phyloP scores from a whole-genome alignment of 2,113 vertebrate species.

The Heterotis niloticus region DNA sequence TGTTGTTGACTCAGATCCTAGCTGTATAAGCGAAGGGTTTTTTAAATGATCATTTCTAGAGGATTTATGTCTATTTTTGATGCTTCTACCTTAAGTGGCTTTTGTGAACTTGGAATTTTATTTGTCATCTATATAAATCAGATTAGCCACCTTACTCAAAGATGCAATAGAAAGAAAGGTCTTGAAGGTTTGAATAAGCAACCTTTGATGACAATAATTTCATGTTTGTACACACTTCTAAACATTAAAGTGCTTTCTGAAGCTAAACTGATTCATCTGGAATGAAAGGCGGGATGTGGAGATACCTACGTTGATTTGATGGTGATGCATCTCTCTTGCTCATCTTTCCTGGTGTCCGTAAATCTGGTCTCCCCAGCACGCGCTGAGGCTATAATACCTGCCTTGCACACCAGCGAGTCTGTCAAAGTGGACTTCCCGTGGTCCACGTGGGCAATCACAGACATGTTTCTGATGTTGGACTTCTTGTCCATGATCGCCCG shows the following conservation, averaged over 20 bases:
- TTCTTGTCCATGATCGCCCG: constrained; percentile 55
- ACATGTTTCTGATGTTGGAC: constrained; percentile 57
- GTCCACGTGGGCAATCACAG: constrained; percentile 52
- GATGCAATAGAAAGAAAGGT: neutral
- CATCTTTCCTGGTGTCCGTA: constrained; percentile 52
- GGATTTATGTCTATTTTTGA: no score
- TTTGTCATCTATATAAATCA: neutral
- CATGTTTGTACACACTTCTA: neutral
- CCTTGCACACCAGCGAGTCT: constrained; percentile 47
- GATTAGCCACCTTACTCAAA: neutral
- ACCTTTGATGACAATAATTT: neutral
- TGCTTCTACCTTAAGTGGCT: no score
- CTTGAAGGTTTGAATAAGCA: neutral
- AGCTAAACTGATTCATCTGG: neutral
- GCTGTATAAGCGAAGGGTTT: no score
- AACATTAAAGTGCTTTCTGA: neutral
- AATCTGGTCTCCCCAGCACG: constrained; percentile 45
- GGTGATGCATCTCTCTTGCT: constrained; percentile 52
- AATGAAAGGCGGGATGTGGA: no score
- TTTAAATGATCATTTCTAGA: no score
- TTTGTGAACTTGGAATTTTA: no score
- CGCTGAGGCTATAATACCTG: constrained; percentile 44
- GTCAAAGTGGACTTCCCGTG: constrained; percentile 55
- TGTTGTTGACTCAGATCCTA: no score
- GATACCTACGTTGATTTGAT: constrained; percentile 44